Percentiles rank a stretch among this genome's conserved stretches.
These are phyloP conservation scores for Elanoides forficatus DNA, from an alignment of 2,113 vertebrate species.

Conservation along the genomic window DNA sequence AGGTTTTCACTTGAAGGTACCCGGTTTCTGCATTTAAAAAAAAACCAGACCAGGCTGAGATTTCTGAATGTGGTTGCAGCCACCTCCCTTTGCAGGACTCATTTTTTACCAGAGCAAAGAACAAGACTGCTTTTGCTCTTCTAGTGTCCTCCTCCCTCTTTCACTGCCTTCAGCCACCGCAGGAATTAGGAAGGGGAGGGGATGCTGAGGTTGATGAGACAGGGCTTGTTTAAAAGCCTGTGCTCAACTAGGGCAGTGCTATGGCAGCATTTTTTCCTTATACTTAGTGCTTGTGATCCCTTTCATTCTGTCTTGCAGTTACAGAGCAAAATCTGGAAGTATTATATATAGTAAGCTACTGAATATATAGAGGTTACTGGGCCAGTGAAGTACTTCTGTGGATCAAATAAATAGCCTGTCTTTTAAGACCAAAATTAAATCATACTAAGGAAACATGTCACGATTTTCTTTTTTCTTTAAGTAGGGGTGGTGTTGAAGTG, in stretches of 20 bases:
- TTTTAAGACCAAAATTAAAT: conserved; percentile 23
- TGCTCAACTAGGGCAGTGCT: background rate
- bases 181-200: background rate
- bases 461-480: background rate
- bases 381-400: background rate
- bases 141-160: background rate
- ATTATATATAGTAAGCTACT: background rate
- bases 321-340: background rate
- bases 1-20: background rate
- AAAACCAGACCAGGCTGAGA: background rate
- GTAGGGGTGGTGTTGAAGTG: background rate
- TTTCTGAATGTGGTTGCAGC: background rate
- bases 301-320: background rate
- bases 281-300: background rate
- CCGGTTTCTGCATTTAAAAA: background rate
- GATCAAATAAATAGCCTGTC: background rate
- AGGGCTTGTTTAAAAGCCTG: background rate
- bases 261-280: background rate
- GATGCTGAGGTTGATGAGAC: background rate
- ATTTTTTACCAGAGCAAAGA: background rate
- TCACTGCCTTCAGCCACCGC: background rate
- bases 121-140: background rate
- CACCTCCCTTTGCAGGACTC: background rate
- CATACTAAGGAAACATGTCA: background rate
- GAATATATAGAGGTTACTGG: background rate